Evolutionary conservation across 30 jellyfish, hydroid and myxozoan genomes (phyloP).

Genomic region (Aurelia sp.): DNA sequence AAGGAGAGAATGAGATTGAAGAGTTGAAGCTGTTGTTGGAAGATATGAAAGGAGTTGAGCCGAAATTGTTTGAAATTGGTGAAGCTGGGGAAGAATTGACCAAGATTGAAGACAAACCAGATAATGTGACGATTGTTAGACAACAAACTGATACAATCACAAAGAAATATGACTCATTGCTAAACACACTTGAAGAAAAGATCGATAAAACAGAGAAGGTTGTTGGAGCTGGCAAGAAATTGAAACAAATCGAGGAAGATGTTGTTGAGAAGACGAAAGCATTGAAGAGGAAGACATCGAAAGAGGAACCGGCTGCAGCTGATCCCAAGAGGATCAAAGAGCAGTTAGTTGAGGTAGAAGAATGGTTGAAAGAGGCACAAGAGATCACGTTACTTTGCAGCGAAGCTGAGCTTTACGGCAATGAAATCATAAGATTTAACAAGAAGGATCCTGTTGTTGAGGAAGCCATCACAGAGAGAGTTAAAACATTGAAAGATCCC

Average conservation of each 20-base stretch:
- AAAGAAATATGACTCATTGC: slow-evolving; percentile 53
- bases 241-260: slow-evolving; percentile 56
- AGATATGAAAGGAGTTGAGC: slow-evolving; percentile 62
- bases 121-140: slow-evolving; percentile 76
- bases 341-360: slow-evolving; percentile 90
- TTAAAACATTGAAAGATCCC: slow-evolving; percentile 62
- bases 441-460: slow-evolving; percentile 80
- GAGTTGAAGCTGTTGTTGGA: slow-evolving; percentile 73
- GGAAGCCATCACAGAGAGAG: slow-evolving; percentile 54
- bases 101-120: slow-evolving; percentile 88
- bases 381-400: slow-evolving; percentile 68
- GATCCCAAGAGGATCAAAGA: slow-evolving; percentile 93
- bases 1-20: slow-evolving; percentile 72
- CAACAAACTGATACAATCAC: slow-evolving; percentile 78
- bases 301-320: slow-evolving; percentile 92
- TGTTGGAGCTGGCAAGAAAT: slow-evolving; percentile 49
- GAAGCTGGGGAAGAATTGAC: slow-evolving; percentile 79
- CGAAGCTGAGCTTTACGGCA: slow-evolving; percentile 91
- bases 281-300: slow-evolving; percentile 47
- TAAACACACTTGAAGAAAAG: slow-evolving; percentile 59
- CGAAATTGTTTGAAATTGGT: slow-evolving; percentile 60
- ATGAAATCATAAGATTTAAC: slow-evolving; percentile 56
- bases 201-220: slow-evolving; percentile 76
- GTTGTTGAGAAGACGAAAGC: slow-evolving; percentile 76
- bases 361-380: slow-evolving; percentile 83